Conservation (phyloP, 2,113 vertebrate genomes). For the Etheostoma cragini region DNA sequence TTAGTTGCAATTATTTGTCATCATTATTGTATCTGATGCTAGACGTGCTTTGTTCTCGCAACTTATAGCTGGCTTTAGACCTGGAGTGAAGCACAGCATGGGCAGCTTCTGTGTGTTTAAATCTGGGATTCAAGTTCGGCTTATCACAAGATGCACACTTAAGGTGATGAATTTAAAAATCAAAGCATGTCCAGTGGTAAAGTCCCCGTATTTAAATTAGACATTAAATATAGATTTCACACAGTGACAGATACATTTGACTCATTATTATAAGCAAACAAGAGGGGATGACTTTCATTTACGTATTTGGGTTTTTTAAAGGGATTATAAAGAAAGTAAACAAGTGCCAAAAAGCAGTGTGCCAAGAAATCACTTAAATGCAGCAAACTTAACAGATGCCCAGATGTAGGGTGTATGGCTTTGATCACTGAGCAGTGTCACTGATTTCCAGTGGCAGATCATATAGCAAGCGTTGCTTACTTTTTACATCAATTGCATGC, state of each 20-base stretch:
- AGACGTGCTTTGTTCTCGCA: slow-evolving; percentile 9
- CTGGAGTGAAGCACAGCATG: not conserved
- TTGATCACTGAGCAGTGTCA: slow-evolving; percentile 47
- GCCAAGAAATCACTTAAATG: slow-evolving; percentile 60
- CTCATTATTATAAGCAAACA: slow-evolving; percentile 15
- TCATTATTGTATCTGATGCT: slow-evolving; percentile 37
- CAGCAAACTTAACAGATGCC: slow-evolving; percentile 50
- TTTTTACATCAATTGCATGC: slow-evolving; percentile 6
- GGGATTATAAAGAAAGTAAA: slow-evolving; percentile 28
- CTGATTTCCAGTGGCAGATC: slow-evolving; percentile 36
- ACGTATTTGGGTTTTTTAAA: slow-evolving; percentile 34
- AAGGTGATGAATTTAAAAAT: slow-evolving; percentile 20
- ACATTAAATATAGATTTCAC: not conserved
- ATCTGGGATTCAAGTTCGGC: slow-evolving; percentile 26
- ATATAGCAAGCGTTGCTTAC: slow-evolving; percentile 16
- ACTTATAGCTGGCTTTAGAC: slow-evolving; percentile 33
- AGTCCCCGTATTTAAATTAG: slow-evolving; percentile 4
- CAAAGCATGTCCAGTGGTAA: not conserved
- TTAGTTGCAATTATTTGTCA: slow-evolving; percentile 37
- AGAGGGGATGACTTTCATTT: slow-evolving; percentile 5
- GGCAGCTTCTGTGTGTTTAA: slow-evolving; percentile 20
- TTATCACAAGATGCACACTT: slow-evolving; percentile 36
- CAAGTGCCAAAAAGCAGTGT: slow-evolving; percentile 30
- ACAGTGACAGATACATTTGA: not conserved
- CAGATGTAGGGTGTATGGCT: slow-evolving; percentile 20